phyloP scores from a whole-genome alignment of 2,797 vertebrate genomes.

The Malacoraja senta region DNA sequence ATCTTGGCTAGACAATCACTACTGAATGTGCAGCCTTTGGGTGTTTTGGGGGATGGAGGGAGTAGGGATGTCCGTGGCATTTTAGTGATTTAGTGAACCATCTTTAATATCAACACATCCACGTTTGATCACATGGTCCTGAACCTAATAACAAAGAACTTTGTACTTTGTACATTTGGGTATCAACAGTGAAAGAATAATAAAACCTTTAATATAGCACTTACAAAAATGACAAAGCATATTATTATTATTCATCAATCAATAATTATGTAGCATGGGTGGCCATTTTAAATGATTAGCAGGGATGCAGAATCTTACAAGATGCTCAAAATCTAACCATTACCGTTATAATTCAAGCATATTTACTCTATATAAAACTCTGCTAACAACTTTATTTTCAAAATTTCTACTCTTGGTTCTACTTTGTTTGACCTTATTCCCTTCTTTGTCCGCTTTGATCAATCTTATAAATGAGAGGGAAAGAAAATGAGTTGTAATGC shows the following conservation, averaged over 20 bases:
- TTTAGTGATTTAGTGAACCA: not conserved
- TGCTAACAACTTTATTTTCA: conserved; percentile 31
- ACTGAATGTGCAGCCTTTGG: not conserved
- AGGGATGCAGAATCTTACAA: not conserved
- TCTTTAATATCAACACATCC: not conserved
- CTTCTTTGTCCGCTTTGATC: conserved; percentile 29
- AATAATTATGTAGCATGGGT: not conserved
- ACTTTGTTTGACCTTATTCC: conserved; percentile 36
- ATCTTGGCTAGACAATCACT: not conserved
- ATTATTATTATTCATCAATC: not conserved
- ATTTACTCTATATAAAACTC: not conserved
- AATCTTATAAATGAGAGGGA: conserved; percentile 30
- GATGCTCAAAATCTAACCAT: not conserved
- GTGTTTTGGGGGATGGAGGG: too few species aligned
- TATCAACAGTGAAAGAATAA: not conserved
- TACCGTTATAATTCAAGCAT: not conserved
- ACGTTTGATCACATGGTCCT: not conserved
- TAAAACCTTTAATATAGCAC: not conserved
- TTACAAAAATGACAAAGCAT: not conserved
- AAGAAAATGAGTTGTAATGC: conserved; percentile 35
- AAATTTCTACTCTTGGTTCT: conserved; percentile 31
- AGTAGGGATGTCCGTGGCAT: not conserved
- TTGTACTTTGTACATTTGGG: not conserved
- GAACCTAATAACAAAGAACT: not conserved
- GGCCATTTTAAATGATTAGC: not conserved